Base-by-base conservation (phyloP, 2,797 vertebrate species). In the Notolepis coatsorum region DNA sequence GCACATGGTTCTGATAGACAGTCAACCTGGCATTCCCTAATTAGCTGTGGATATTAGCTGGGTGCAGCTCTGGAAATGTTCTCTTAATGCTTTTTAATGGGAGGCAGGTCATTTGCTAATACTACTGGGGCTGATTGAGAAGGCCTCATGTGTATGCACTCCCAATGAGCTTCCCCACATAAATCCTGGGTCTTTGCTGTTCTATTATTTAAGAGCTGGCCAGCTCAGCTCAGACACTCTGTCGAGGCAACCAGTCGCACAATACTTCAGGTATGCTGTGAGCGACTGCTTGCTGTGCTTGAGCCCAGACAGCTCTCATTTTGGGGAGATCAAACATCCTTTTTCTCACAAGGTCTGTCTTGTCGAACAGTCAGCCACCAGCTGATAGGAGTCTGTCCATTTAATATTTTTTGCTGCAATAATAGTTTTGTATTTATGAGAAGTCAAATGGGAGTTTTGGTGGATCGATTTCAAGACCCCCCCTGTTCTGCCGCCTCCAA, bases 321-420 rank as follows among this genome's bases (percentile, higher is more conserved):
- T 76, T 61, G 17, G 56, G 27, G 21, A 82, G 80, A 81, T 66
- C 54, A 63, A 42, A 18, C 50, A 30, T 57, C 73, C 38, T 61
- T 62, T 28, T 28, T 35, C 55, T 6, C 20, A 23, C 33, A 24
- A 15, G 37, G 27, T 18, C 37, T 52, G 48, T 25, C 48, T 23
- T 48, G 13, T 47, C 18, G 57, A 63, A 50, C 59, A 61, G 35
- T 76, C 64, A 61, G 23, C 53, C 38, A 52, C 69, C 70, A 65
- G 75, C 53, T 61, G 56, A 62, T 33, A 1, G 1, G 63, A n/a
- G 64, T 77, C 61, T 57, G 67, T 63, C n/a, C n/a, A n/a, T n/a
- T n/a, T n/a, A n/a, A n/a, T n/a, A n/a, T n/a, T 78, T 70, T 79
- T 80, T 75, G 81, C 72, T 53, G 66, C 80, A 76, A 73, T 89